These are phyloP conservation scores for Lamprotornis superbus DNA, from an alignment of 2,113 vertebrate species.

Conservation along the genomic window DNA sequence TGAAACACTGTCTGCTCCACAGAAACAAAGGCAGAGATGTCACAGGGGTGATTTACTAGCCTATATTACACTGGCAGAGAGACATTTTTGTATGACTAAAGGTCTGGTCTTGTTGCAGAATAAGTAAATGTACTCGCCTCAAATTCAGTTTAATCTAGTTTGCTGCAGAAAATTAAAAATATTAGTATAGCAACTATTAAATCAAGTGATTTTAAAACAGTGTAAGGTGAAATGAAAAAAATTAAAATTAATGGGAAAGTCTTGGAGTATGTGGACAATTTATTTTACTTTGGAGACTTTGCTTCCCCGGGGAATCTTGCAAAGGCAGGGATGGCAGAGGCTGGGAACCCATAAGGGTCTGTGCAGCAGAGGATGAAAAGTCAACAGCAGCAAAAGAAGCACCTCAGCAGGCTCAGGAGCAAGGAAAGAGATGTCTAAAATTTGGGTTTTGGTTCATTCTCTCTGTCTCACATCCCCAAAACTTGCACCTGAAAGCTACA, in stretches of 20 bases:
- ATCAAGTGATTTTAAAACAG: not conserved
- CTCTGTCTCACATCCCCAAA: not conserved
- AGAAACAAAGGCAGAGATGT: constrained; percentile 43
- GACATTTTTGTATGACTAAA: not conserved
- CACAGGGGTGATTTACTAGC: constrained; percentile 33
- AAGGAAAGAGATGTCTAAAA: not conserved
- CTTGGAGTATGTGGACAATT: not conserved
- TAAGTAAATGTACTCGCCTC: not conserved
- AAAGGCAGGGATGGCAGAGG: not conserved
- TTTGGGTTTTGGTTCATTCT: not conserved
- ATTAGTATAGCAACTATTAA: not conserved
- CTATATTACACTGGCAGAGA: not conserved
- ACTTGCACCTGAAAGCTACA: not conserved
- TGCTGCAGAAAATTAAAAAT: constrained; percentile 7
- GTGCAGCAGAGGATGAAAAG: not conserved
- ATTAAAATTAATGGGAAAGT: not conserved
- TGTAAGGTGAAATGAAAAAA: not conserved
- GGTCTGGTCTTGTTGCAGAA: not conserved
- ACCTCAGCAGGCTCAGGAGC: not conserved
- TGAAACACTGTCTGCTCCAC: not conserved
- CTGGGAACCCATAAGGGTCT: not conserved
- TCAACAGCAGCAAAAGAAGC: not conserved
- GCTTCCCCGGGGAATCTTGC: not conserved
- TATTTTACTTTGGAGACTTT: not conserved
- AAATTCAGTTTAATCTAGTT: not conserved